These are phyloP conservation scores for Pammene aurita DNA, from an alignment of 2,888 invertebrate species.

Conservation along the genomic window DNA sequence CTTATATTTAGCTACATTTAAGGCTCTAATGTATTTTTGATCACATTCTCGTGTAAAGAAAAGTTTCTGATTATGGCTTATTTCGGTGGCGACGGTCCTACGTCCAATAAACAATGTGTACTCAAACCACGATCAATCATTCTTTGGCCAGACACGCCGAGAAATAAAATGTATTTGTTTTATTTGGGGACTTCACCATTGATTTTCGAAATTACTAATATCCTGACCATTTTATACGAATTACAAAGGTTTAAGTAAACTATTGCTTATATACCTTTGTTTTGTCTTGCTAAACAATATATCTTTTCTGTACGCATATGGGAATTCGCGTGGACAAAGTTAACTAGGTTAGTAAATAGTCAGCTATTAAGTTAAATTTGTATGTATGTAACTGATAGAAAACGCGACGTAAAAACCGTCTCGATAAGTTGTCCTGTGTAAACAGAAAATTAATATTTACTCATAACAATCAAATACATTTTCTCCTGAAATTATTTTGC, in stretches of 20 bases:
- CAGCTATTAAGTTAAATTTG: no score
- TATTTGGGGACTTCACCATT: conserved; percentile 69
- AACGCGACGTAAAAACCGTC: no score
- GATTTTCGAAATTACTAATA: conserved; percentile 68
- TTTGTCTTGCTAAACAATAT: not conserved
- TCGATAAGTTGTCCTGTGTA: no score
- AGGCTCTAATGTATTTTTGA: conserved; percentile 62
- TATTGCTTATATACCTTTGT: not conserved
- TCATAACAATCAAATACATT: no score
- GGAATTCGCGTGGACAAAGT: no score
- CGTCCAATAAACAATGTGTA: conserved; percentile 72
- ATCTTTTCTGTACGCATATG: not conserved
- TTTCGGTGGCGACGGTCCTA: conserved; percentile 57
- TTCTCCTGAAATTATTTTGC: no score
- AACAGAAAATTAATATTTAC: no score
- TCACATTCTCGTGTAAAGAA: conserved; percentile 52
- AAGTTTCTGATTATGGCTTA: conserved; percentile 62
- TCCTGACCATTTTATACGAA: conserved; percentile 43
- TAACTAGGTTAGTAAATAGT: no score
- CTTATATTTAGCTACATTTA: conserved; percentile 45
- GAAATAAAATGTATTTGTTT: conserved; percentile 76
- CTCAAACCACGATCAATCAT: conserved; percentile 80
- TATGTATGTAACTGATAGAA: no score
- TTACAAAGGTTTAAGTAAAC: not conserved
- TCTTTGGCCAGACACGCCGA: conserved; percentile 67